Percentiles rank a stretch among this genome's conserved stretches.
Evolutionary conservation across 2,797 vertebrate genomes (phyloP).

Genomic region (Gadopsis bispinosus): DNA sequence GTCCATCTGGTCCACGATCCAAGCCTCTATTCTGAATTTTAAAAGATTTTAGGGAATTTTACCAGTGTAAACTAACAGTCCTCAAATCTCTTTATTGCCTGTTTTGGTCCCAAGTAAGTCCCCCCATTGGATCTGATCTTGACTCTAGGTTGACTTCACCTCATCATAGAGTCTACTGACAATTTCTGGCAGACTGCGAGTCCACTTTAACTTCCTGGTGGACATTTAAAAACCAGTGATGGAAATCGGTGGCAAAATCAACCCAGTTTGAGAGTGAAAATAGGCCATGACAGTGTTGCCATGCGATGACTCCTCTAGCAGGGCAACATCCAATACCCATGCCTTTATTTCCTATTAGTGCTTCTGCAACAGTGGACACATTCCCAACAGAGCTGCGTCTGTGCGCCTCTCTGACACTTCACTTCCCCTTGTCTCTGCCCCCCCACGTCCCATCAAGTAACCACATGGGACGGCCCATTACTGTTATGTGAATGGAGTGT

Average conservation of each 20-base stretch:
- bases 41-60: not conserved
- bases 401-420: slow-evolving; percentile 41
- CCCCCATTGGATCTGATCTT: not conserved
- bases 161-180: not conserved
- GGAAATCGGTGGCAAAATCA: slow-evolving; percentile 7
- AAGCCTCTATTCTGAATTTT: accelerated
- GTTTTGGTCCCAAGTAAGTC: not conserved
- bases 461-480: slow-evolving; percentile 51
- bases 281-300: slow-evolving; percentile 42
- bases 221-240: slow-evolving; percentile 9
- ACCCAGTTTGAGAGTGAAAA: slow-evolving; percentile 28
- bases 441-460: not conserved
- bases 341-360: slow-evolving; percentile 40
- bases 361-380: slow-evolving; percentile 27
- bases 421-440: slow-evolving; percentile 28
- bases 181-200: not conserved
- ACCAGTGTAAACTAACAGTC: not conserved
- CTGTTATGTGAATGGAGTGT: slow-evolving; percentile 25
- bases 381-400: slow-evolving; percentile 27
- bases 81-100: not conserved
- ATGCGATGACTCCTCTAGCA: slow-evolving; percentile 7
- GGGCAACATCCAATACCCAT: slow-evolving; percentile 49
- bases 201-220: not conserved
- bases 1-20: slow-evolving; percentile 1
- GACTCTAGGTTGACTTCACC: not conserved